Percentiles rank a stretch among this genome's conserved stretches.
phyloP scores from a whole-genome alignment of 1,140 invertebrate genomes.

The Lordiphosa collinella region DNA sequence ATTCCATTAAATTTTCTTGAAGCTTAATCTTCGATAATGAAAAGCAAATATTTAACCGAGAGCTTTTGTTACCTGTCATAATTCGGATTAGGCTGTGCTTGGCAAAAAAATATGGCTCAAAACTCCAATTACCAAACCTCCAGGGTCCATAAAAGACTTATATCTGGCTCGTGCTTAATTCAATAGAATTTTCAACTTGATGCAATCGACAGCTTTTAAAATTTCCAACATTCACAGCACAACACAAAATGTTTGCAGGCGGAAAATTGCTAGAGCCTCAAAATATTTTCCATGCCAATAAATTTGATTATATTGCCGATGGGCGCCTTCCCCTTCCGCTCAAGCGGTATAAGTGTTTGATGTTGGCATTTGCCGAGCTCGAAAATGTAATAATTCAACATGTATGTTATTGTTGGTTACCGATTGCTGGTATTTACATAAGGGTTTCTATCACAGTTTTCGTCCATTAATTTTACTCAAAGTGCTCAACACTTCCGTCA shows the following conservation, averaged over 20 bases:
- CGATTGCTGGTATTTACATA: conserved; percentile 24
- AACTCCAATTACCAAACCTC: too few relatives aligned
- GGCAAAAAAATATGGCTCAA: too few relatives aligned
- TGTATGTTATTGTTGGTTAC: conserved; percentile 15
- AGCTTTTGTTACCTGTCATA: too few relatives aligned
- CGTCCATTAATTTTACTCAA: conserved; percentile 25
- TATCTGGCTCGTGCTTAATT: conserved; percentile 45
- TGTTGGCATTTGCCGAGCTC: conserved; percentile 35
- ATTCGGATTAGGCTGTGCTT: too few relatives aligned
- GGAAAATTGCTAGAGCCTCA: conserved; percentile 34
- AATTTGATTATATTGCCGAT: conserved; percentile 52
- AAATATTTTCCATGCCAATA: conserved; percentile 64
- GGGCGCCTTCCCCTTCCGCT: neutral
- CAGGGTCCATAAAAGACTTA: neutral
- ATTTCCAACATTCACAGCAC: conserved; percentile 43
- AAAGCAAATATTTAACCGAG: too few relatives aligned
- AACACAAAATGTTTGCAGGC: conserved; percentile 24
- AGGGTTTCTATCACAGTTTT: conserved; percentile 15
- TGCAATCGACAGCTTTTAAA: conserved; percentile 70
- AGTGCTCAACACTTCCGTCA: conserved; percentile 11
- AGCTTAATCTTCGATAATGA: too few relatives aligned
- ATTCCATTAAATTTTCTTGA: too few relatives aligned
- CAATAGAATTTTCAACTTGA: conserved; percentile 48
- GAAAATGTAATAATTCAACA: conserved; percentile 49
- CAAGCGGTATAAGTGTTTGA: neutral